Evolutionary conservation across 2,888 invertebrate genomes (phyloP).

Genomic region (Pollenia angustigena): DNA sequence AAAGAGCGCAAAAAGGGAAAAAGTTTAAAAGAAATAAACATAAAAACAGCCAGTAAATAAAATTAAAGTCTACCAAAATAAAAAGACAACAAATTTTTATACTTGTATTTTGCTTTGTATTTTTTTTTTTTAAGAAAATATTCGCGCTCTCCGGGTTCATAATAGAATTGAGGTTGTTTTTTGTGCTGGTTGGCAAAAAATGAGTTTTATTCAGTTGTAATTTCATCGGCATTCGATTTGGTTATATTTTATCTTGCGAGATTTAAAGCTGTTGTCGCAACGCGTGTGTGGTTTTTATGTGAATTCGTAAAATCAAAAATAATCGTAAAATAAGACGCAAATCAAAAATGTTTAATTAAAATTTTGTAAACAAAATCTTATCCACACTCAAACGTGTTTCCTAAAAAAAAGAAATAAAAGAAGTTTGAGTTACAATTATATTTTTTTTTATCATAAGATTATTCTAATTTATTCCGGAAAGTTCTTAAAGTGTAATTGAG

Average conservation of each 20-base stretch:
- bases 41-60: neutral
- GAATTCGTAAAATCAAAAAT: neutral
- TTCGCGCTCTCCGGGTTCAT: slow-evolving; percentile 3
- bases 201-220: slow-evolving; percentile 63
- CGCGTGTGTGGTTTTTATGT: slow-evolving; percentile 40
- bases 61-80: neutral
- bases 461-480: slow-evolving; percentile 5
- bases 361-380: slow-evolving; percentile 20
- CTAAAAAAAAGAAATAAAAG: neutral
- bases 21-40: no score
- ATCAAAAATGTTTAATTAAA: slow-evolving; percentile 33
- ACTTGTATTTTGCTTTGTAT: no score
- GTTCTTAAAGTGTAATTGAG: slow-evolving; percentile 24
- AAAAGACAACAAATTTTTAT: no score
- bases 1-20: no score
- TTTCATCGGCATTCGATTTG: slow-evolving; percentile 58
- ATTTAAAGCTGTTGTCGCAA: neutral
- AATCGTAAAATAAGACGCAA: neutral
- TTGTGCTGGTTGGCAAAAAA: slow-evolving; percentile 20
- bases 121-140: neutral
- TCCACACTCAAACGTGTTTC: neutral
- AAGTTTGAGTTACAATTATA: neutral
- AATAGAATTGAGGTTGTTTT: slow-evolving; percentile 10
- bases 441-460: slow-evolving; percentile 11
- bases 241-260: slow-evolving; percentile 10